These are phyloP conservation scores for Hoplostethus atlanticus DNA, from an alignment of 2,797 vertebrate genomes.

Conservation along the genomic window DNA sequence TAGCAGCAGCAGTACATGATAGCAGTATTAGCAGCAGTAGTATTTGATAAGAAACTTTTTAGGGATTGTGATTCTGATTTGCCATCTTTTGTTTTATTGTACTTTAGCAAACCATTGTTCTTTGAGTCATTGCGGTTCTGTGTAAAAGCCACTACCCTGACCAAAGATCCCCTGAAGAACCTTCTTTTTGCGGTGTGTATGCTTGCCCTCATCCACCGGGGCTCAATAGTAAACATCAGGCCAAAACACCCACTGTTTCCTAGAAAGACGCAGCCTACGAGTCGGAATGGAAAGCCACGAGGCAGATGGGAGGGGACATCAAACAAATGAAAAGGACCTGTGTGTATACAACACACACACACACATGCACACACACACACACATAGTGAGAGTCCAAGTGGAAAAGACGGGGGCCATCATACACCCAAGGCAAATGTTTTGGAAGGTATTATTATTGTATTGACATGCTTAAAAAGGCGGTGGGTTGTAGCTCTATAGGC, in stretches of 20 bases:
- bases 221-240: constrained; percentile 72
- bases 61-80: too few relatives aligned
- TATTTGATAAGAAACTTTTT: too few relatives aligned
- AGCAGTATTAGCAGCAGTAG: too few relatives aligned
- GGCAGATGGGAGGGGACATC: constrained; percentile 77
- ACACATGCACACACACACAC: constrained; percentile 11
- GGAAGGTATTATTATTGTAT: constrained; percentile 71
- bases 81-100: neutral
- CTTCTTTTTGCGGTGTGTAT: neutral
- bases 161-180: too few relatives aligned
- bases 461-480: constrained; percentile 45
- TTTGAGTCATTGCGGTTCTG: neutral
- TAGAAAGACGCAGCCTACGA: constrained; percentile 74
- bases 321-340: constrained; percentile 84
- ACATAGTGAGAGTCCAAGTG: constrained; percentile 41
- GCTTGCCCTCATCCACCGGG: constrained; percentile 20
- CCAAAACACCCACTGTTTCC: constrained; percentile 78
- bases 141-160: too few relatives aligned
- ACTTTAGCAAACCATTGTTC: neutral
- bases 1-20: too few relatives aligned
- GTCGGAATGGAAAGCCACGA: constrained; percentile 76
- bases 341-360: constrained; percentile 64
- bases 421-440: constrained; percentile 79
- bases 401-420: constrained; percentile 50
- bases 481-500: constrained; percentile 34